Evolutionary conservation across 2,113 vertebrate genomes (phyloP).

Genomic region (Mormyrus lacerda): DNA sequence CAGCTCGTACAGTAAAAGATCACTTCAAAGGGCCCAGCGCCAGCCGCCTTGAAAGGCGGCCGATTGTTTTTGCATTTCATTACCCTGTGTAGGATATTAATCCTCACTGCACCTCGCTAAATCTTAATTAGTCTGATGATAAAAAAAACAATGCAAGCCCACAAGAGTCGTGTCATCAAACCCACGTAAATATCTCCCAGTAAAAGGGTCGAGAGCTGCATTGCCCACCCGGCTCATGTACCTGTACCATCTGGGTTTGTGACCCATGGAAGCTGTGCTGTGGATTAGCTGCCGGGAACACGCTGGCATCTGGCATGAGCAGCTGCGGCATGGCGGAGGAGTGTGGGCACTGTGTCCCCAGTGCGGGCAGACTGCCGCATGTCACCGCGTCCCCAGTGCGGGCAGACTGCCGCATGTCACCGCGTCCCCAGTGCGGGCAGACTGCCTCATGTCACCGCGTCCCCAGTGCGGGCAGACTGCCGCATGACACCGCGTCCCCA

Average conservation of each 20-base stretch:
- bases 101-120: slow-evolving; percentile 40
- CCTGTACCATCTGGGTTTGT: background rate
- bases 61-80: slow-evolving; percentile 37
- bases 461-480: no score
- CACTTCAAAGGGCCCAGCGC: slow-evolving; percentile 43
- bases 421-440: background rate
- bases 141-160: slow-evolving; percentile 34
- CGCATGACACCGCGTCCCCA: background rate
- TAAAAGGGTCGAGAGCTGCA: slow-evolving; percentile 10
- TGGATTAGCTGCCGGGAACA: background rate
- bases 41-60: slow-evolving; percentile 35
- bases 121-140: slow-evolving; percentile 43
- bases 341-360: background rate
- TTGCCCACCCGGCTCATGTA: background rate
- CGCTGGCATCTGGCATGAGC: background rate
- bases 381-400: background rate
- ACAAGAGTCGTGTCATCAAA: slow-evolving; percentile 28
- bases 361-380: background rate
- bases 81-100: slow-evolving; percentile 44
- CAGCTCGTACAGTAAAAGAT: slow-evolving; percentile 34
- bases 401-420: background rate
- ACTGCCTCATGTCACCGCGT: background rate
- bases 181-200: slow-evolving; percentile 16
- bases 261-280: slow-evolving; percentile 1
- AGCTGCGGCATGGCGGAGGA: background rate